Evolutionary conservation across 2,797 vertebrate genomes (phyloP).

Genomic region (Amazona finschi): DNA sequence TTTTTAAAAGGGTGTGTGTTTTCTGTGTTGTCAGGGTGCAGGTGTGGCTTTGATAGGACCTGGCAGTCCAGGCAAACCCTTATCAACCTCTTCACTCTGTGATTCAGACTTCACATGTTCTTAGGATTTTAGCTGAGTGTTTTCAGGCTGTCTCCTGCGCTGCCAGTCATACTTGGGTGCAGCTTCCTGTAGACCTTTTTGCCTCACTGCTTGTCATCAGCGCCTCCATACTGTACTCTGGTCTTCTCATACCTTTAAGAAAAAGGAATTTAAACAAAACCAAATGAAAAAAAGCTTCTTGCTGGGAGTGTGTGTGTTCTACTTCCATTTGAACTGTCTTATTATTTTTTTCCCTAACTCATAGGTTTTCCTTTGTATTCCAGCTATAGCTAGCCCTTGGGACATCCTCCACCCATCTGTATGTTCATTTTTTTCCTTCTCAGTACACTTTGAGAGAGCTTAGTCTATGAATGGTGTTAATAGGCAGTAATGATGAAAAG

Average conservation of each 20-base stretch:
- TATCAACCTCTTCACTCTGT: not conserved
- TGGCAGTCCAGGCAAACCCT: not conserved
- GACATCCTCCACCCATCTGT: not conserved
- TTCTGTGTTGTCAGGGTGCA: not conserved
- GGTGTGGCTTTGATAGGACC: not conserved
- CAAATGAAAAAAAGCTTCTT: not conserved
- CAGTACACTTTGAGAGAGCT: not conserved
- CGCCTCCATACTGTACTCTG: not conserved
- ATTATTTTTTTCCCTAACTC: not conserved
- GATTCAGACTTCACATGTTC: not conserved
- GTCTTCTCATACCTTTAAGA: not conserved
- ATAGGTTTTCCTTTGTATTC: not conserved
- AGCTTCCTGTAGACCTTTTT: not conserved
- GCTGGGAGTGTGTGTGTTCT: not conserved
- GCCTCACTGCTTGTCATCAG: fast-evolving
- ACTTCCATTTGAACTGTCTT: not conserved
- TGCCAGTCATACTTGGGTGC: not conserved
- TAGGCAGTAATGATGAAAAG: not conserved
- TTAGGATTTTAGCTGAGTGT: not conserved
- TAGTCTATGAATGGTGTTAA: not conserved
- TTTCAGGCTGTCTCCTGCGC: not conserved
- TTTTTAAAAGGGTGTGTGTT: not conserved
- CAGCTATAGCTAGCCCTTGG: not conserved
- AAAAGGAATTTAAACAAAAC: not conserved
- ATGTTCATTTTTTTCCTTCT: not conserved